These are phyloP conservation scores for Lagodon rhomboides DNA, from an alignment of 2,797 vertebrate species.

Conservation along the genomic window DNA sequence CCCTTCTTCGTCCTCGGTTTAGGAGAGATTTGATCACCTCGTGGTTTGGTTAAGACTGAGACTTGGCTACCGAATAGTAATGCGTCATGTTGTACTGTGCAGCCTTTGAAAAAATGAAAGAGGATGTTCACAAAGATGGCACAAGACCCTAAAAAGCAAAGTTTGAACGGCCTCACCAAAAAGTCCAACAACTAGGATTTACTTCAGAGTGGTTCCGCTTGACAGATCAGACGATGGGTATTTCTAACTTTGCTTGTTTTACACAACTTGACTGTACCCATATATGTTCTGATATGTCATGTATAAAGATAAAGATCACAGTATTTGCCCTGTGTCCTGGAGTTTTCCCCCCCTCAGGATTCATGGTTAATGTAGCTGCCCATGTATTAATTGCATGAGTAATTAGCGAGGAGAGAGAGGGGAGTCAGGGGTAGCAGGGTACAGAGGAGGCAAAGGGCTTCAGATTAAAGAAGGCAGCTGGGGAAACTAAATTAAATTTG, in stretches of 20 bases:
- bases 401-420: constrained; percentile 12
- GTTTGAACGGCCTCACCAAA: not conserved
- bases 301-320: not conserved
- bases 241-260: constrained; percentile 4
- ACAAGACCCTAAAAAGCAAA: not conserved
- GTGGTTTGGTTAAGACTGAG: constrained; percentile 36
- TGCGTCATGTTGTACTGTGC: constrained; percentile 12
- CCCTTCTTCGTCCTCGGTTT: constrained; percentile 62
- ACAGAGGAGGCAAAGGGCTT: constrained; percentile 12
- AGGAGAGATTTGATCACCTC: constrained; percentile 57
- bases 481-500: constrained; percentile 40
- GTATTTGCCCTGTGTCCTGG: not conserved
- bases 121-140: constrained; percentile 6
- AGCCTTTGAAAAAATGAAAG: constrained; percentile 13
- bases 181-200: not conserved
- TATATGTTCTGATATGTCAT: not conserved
- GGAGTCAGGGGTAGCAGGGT: not conserved
- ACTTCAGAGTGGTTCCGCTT: no score
- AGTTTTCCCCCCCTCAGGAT: not conserved
- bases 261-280: not conserved
- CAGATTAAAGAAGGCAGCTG: constrained; percentile 40
- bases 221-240: not conserved
- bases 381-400: constrained; percentile 21
- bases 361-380: constrained; percentile 2
- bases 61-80: constrained; percentile 42